phyloP scores from a whole-genome alignment of 2,797 vertebrate genomes.

The Crocodylus rhombifer region DNA sequence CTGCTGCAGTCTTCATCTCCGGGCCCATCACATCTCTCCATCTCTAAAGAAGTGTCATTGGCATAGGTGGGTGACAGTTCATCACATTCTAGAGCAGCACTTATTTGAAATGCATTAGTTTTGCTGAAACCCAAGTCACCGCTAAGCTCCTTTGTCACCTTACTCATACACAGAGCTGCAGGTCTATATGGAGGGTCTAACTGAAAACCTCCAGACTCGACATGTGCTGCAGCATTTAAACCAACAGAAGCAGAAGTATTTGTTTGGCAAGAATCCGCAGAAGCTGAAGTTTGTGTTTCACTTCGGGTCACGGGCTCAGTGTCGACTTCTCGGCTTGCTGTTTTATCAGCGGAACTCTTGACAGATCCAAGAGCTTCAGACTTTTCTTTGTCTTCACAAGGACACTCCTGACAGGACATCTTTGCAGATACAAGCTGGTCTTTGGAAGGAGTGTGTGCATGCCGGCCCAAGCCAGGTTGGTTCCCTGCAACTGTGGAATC shows the following conservation, averaged over 20 bases:
- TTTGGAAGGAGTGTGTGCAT: background rate
- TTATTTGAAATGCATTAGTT: background rate
- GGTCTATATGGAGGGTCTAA: too few species aligned
- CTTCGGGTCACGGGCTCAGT: background rate
- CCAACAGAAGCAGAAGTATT: background rate
- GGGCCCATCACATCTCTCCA: background rate
- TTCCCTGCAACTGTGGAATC: background rate
- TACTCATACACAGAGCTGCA: background rate
- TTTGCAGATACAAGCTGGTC: background rate
- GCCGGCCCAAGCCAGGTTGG: background rate
- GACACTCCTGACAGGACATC: background rate
- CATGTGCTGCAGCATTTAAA: background rate
- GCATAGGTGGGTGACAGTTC: background rate
- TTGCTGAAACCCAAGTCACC: background rate
- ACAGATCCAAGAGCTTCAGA: background rate
- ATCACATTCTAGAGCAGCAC: background rate
- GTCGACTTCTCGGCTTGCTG: background rate
- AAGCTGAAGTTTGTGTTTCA: background rate
- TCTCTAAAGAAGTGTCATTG: too few species aligned
- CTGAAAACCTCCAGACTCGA: background rate
- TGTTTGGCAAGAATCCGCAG: background rate
- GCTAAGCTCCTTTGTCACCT: too few species aligned
- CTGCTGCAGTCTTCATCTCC: background rate
- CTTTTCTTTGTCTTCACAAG: background rate
- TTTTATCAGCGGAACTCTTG: too few species aligned